Evolutionary conservation across 2,888 invertebrate genomes (phyloP).

Genomic region (Leptopilina myrica): DNA sequence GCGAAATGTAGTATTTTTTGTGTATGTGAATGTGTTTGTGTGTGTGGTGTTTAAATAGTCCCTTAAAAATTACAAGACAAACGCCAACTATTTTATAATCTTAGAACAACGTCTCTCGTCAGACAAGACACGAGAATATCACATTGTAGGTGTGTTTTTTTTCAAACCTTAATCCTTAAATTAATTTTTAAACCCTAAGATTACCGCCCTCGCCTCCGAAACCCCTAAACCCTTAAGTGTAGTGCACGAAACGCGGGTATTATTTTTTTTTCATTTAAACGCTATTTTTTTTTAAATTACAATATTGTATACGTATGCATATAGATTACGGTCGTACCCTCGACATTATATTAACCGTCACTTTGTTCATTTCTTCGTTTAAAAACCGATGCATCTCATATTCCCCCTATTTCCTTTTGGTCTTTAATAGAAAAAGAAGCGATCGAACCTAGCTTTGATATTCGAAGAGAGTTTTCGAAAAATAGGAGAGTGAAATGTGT

Average conservation of each 20-base stretch:
- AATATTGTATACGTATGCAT: slow-evolving; percentile 41
- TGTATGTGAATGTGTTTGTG: slow-evolving; percentile 48
- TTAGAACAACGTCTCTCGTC: slow-evolving; percentile 74
- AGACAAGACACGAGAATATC: slow-evolving; percentile 76
- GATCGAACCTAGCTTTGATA: slow-evolving; percentile 41
- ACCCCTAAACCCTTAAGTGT: slow-evolving; percentile 41
- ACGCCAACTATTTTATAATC: slow-evolving; percentile 59
- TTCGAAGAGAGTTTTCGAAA: slow-evolving; percentile 38
- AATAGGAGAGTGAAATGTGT: slow-evolving; percentile 40
- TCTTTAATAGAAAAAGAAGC: slow-evolving; percentile 39
- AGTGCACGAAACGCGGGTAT: slow-evolving; percentile 43
- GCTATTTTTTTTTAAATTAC: not conserved
- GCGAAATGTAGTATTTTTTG: slow-evolving; percentile 46
- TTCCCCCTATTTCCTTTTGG: slow-evolving; percentile 19
- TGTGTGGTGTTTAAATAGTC: slow-evolving; percentile 40
- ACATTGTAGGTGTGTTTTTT: slow-evolving; percentile 72
- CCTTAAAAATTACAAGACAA: slow-evolving; percentile 52
- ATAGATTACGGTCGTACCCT: slow-evolving; percentile 40
- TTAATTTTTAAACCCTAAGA: slow-evolving; percentile 24
- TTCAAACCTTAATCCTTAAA: slow-evolving; percentile 49
- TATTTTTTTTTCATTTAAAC: slow-evolving; percentile 16
- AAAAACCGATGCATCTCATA: slow-evolving; percentile 17
- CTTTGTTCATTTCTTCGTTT: slow-evolving; percentile 33
- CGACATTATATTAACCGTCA: slow-evolving; percentile 11
- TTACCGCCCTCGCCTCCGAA: slow-evolving; percentile 37